These are phyloP conservation scores for Leptinotarsa defecta DNA, from an alignment of 1,140 invertebrate genomes.

Conservation along the genomic window DNA sequence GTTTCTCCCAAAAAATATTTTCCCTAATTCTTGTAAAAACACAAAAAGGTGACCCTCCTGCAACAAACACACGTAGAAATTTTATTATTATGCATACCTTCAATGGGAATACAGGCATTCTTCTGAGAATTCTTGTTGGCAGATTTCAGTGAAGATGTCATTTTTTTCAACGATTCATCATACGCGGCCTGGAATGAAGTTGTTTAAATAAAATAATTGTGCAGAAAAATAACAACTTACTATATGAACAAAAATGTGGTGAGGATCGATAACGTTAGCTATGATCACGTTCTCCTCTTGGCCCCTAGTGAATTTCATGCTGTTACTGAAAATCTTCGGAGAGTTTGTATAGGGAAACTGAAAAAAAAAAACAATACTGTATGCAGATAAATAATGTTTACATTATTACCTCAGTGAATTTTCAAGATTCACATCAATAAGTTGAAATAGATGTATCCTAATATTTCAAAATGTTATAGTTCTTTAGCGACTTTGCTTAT, in stretches of 20 bases:
- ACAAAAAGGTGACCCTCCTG: too few relatives aligned
- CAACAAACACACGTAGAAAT: neutral
- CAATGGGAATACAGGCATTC: slow-evolving; percentile 31
- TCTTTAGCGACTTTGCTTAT: too few relatives aligned
- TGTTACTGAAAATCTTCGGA: slow-evolving; percentile 31
- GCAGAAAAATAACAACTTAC: slow-evolving; percentile 21
- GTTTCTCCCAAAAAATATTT: too few relatives aligned
- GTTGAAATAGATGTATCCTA: too few relatives aligned
- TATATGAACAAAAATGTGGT: slow-evolving; percentile 41
- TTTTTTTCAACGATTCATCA: slow-evolving; percentile 31
- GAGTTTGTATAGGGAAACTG: neutral
- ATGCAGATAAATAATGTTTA: neutral
- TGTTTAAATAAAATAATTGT: neutral
- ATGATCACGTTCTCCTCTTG: slow-evolving; percentile 37
- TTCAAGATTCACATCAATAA: neutral
- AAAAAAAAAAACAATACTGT: neutral
- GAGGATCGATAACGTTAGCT: slow-evolving; percentile 39
- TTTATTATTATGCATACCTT: slow-evolving; percentile 23
- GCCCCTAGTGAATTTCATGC: slow-evolving; percentile 32
- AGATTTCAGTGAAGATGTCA: slow-evolving; percentile 26
- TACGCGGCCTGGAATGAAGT: slow-evolving; percentile 24
- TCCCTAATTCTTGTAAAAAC: too few relatives aligned
- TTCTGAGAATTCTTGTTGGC: slow-evolving; percentile 18
- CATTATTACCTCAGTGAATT: too few relatives aligned
- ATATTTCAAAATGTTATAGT: too few relatives aligned